Evolutionary conservation across 2,113 vertebrate species (phyloP).

Genomic region (Dolichotis patagonum): DNA sequence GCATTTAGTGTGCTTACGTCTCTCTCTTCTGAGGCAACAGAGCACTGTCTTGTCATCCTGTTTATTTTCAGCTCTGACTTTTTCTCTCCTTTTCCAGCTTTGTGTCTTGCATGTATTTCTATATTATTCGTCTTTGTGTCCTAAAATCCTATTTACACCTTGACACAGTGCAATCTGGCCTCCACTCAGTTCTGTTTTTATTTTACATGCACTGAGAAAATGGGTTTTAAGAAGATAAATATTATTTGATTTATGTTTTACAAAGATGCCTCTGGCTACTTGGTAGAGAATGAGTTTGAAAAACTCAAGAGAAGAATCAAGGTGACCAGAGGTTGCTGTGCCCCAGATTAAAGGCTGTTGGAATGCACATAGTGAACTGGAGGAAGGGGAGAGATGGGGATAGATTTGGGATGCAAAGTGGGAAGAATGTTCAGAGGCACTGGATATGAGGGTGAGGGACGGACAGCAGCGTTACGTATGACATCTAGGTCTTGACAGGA

Average conservation of each 20-base stretch:
- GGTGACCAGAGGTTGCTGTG: background rate
- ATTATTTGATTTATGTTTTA: background rate
- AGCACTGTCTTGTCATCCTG: background rate
- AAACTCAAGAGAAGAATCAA: background rate
- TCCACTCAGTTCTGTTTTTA: constrained; percentile 10
- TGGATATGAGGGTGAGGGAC: background rate
- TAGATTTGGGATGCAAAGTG: background rate
- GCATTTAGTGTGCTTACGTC: background rate
- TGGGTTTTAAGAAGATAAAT: background rate
- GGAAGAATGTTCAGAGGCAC: background rate
- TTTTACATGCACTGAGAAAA: background rate
- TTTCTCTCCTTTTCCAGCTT: background rate
- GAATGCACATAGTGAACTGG: background rate
- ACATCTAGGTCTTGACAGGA: background rate
- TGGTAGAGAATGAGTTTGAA: background rate
- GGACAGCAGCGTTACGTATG: background rate
- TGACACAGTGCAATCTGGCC: background rate
- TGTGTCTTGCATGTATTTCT: background rate
- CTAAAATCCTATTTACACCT: background rate
- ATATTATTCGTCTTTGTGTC: background rate
- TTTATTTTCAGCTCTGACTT: background rate
- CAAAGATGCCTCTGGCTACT: constrained; percentile 5
- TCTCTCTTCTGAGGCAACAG: background rate
- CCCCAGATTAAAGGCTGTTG: background rate
- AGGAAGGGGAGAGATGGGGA: background rate